phyloP scores from a whole-genome alignment of 92 coral and sea anemone species.

The Actinostola sp. region DNA sequence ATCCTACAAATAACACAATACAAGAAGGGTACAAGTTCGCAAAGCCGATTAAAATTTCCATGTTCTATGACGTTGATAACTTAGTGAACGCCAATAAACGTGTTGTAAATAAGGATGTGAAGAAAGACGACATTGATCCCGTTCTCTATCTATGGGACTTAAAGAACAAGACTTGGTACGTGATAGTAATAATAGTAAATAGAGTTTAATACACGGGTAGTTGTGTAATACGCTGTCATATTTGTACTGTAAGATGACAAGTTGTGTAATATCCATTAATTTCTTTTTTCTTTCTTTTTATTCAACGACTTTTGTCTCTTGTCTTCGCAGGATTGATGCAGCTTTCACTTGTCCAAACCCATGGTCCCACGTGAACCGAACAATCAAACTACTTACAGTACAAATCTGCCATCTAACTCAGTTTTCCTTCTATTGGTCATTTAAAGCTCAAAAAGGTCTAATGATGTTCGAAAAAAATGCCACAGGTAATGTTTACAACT shows the following conservation, averaged over 20 bases:
- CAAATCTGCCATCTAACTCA: slow-evolving; percentile 94
- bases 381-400: slow-evolving; percentile 86
- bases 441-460: slow-evolving; percentile 79
- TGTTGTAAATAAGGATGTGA: slow-evolving; percentile 76
- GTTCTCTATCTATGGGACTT: slow-evolving; percentile 88
- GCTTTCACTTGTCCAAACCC: slow-evolving; percentile 88
- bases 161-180: slow-evolving; percentile 85
- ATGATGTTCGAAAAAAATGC: slow-evolving; percentile 74
- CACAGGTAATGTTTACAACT: slow-evolving; percentile 58
- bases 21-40: slow-evolving; percentile 75
- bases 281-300: not conserved
- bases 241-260: not conserved
- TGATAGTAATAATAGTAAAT: not conserved
- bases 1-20: slow-evolving; percentile 72
- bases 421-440: slow-evolving; percentile 94
- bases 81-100: slow-evolving; percentile 78
- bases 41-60: slow-evolving; percentile 81
- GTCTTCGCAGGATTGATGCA: slow-evolving; percentile 81
- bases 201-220: not conserved
- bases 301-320: not conserved
- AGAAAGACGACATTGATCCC: slow-evolving; percentile 82
- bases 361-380: slow-evolving; percentile 83
- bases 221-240: not conserved
- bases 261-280: not conserved
- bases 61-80: slow-evolving; percentile 96